Conservation (phyloP, 2,797 vertebrate genomes). For the Astyanax mexicanus region DNA sequence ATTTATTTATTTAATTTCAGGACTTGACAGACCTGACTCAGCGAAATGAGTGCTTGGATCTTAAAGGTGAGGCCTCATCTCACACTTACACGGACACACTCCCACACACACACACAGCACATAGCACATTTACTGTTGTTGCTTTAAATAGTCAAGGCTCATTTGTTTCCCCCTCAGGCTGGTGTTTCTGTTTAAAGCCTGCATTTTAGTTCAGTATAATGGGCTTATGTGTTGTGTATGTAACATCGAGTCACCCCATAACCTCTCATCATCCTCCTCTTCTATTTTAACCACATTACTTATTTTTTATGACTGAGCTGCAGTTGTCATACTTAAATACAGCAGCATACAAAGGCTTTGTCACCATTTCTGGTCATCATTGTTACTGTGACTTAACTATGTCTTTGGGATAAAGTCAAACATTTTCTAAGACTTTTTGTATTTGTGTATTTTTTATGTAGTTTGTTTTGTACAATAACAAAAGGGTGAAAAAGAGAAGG, state of each 20-base stretch:
- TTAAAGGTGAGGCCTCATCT: slow-evolving; percentile 84
- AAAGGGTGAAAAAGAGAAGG: no score
- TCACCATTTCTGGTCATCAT: no score
- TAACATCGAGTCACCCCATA: background rate
- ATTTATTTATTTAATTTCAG: slow-evolving; percentile 70
- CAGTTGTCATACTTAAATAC: background rate
- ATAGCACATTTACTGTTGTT: background rate
- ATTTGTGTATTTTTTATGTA: no score
- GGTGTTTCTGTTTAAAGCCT: background rate
- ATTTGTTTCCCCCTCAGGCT: background rate
- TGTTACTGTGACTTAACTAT: no score
- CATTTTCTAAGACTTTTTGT: no score
- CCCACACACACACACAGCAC: background rate
- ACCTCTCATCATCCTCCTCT: background rate
- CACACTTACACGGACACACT: background rate
- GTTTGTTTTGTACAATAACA: no score
- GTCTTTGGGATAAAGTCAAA: no score
- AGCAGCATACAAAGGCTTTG: no score
- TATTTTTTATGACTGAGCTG: background rate
- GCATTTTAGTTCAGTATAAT: background rate
- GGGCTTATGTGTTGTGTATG: slow-evolving; percentile 1
- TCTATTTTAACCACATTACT: background rate
- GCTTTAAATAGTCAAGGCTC: background rate
- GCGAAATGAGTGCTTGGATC: slow-evolving; percentile 91
- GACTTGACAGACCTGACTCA: slow-evolving; percentile 90